Evolutionary conservation across 2,797 vertebrate genomes (phyloP), one percentile per base, ranked within the genome.

Genomic region (Natrix natrix): DNA sequence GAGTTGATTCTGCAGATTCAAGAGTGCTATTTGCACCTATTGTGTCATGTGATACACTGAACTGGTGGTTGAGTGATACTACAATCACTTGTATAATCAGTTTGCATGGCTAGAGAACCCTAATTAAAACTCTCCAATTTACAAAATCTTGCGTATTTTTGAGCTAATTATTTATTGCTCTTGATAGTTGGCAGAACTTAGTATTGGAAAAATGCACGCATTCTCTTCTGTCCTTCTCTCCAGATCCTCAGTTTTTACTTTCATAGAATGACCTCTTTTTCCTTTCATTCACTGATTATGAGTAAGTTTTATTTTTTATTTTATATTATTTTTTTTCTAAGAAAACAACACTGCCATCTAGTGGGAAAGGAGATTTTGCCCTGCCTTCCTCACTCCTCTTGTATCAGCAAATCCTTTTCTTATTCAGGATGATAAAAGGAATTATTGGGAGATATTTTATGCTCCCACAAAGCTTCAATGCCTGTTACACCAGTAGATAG

Each of bases 331-430:
- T 89, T 16, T 52, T 92, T 86, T 92, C 94, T 93, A 92, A 95
- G 97, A 96, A 97, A 97, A 66, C 97, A 97, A 97, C 96, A 96
- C 96, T 97, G 97, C 97, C 97, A 98, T 96, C 97, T 98, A 97
- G 97, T 97, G 97, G 97, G 95, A 95, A 61, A 93, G 95, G 93
- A 88, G 61, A 93, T 94, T 96, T 95, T 96, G 96, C 95, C 94
- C 95, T 95, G 78, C 32, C n/a, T 1, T 20, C 52, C 90, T 94
- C 91, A 94, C 43, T 92, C 93, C 91, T 92, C 88, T 89, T 92
- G 66, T n/a, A 20, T 63, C 1, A 17, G 14, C 2, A 56, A 20
- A 4, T 56, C 60, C 54, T 37, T 43, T 78, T 78, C 3, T 37
- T 78, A 78, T 37, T 78, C 57, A 93, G 32, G 88, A 4, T 87